Evolutionary conservation across 2,888 invertebrate genomes (phyloP).

Genomic region (Rhogogaster chlorosoma): DNA sequence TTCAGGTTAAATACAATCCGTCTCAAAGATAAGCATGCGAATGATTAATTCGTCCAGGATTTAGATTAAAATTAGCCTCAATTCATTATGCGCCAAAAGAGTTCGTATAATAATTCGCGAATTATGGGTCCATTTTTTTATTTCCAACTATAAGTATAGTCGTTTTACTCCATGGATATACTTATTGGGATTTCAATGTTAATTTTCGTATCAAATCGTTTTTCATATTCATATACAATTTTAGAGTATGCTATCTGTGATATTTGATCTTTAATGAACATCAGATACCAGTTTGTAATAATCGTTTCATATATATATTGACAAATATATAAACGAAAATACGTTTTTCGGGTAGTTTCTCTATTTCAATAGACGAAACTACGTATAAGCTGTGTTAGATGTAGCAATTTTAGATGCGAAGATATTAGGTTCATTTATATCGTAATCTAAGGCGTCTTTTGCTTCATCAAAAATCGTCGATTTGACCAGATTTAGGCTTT

Average conservation of each 20-base stretch:
- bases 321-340: background rate
- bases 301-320: background rate
- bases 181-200: background rate
- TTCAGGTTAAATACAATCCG: constrained; percentile 48
- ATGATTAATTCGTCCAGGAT: constrained; percentile 4
- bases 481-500: constrained; percentile 17
- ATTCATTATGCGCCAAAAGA: background rate
- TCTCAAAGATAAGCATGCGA: constrained; percentile 40
- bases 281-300: background rate
- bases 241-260: background rate
- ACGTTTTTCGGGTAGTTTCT: background rate
- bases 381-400: background rate
- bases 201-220: background rate
- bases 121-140: background rate
- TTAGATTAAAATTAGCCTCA: background rate
- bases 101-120: background rate
- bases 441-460: background rate
- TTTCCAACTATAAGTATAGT: background rate
- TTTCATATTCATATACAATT: background rate
- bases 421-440: constrained; percentile 5
- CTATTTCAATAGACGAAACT: background rate
- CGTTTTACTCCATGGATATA: background rate
- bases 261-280: too few species aligned
- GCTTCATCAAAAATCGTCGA: background rate
- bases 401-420: constrained; percentile 1